phyloP scores from a whole-genome alignment of 35 echinoderm and acorn worm genomes.

The Heliocidaris tuberculata region DNA sequence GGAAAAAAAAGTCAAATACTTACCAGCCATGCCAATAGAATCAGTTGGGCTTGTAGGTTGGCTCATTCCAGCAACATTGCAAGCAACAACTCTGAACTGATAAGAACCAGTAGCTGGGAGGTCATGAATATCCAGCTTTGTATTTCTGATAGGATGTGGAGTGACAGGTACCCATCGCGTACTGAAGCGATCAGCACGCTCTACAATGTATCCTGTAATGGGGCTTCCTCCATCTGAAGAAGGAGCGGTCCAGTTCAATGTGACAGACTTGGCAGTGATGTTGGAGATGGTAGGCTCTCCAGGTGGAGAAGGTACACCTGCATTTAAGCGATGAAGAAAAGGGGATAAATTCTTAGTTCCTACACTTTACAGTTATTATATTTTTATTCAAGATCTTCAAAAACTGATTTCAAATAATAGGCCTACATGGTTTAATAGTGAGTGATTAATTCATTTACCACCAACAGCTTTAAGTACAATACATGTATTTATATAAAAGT shows the following conservation, averaged over 20 bases:
- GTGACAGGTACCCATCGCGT: conserved; percentile 71
- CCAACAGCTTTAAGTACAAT: no score
- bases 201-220: conserved; percentile 83
- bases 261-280: conserved; percentile 61
- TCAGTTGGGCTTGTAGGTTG: conserved; percentile 68
- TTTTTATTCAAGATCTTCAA: no score
- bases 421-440: no score
- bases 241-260: conserved; percentile 75
- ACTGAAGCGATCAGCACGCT: conserved; percentile 75
- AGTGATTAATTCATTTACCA: no score
- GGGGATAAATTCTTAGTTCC: neutral
- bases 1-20: neutral
- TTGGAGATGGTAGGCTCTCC: conserved; percentile 78
- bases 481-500: no score
- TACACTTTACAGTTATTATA: no score
- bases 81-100: conserved; percentile 80
- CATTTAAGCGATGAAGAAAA: neutral
- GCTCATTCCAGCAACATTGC: conserved; percentile 76
- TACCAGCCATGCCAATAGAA: conserved; percentile 70
- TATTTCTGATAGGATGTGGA: conserved; percentile 54
- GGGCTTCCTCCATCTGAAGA: conserved; percentile 77
- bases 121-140: conserved; percentile 67
- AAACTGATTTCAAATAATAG: neutral
- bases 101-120: conserved; percentile 63
- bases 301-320: conserved; percentile 73